phyloP scores from a whole-genome alignment of 2,797 vertebrate species.

The Picus viridis region DNA sequence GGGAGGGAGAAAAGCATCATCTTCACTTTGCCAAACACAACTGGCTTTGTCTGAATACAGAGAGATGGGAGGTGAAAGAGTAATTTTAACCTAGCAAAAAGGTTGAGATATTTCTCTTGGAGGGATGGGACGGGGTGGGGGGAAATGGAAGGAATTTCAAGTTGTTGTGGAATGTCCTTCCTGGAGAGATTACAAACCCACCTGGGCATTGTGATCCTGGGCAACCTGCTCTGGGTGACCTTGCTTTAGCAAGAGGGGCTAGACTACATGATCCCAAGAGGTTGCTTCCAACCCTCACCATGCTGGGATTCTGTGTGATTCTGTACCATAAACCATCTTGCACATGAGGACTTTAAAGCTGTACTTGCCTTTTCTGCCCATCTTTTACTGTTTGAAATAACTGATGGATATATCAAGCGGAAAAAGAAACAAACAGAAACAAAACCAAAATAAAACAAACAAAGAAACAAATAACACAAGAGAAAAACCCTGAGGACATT shows the following conservation, averaged over 20 bases:
- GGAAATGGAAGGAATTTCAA: background rate
- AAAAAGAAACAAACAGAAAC: background rate
- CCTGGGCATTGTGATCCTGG: too few species aligned
- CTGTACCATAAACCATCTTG: background rate
- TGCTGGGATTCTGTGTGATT: too few species aligned
- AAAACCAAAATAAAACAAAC: background rate
- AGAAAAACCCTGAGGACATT: slow-evolving; percentile 46
- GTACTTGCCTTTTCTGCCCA: background rate
- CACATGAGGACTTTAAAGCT: background rate
- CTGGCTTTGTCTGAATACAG: background rate
- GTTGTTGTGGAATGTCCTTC: background rate
- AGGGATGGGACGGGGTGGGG: background rate
- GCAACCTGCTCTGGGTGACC: too few species aligned
- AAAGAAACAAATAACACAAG: background rate
- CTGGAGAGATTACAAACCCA: too few species aligned
- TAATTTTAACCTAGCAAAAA: background rate
- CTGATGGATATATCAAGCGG: slow-evolving; percentile 7
- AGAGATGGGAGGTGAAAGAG: background rate
- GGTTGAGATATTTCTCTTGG: background rate
- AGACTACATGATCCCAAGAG: too few species aligned
- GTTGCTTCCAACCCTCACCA: too few species aligned
- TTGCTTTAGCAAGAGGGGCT: too few species aligned
- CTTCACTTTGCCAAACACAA: background rate
- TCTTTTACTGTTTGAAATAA: slow-evolving; percentile 31
- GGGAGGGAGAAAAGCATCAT: background rate